Evolutionary conservation across 2,113 vertebrate species (phyloP), one percentile per base, ranked within the genome.

Genomic region (Dasyprocta punctata): DNA sequence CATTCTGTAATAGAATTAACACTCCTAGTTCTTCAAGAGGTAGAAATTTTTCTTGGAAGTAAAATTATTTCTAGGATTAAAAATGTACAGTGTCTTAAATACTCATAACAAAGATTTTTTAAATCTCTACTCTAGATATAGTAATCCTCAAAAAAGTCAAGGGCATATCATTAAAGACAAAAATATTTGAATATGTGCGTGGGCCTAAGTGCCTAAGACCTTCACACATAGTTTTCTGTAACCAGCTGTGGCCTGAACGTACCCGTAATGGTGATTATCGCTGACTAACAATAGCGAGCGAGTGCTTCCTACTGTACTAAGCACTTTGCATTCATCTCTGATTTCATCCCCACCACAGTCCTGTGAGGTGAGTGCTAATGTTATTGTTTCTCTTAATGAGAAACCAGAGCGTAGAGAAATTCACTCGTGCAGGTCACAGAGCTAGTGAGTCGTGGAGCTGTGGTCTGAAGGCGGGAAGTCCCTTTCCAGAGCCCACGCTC

Each of bases 1-100:
- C 22, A 69, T 80, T 96, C 33, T 83, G 12, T 80, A 38, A 8
- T 67, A 94, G n/a, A 96, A 90, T 94, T 93, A 69, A 0, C n/a
- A 14, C 44, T 47, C 73, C 38, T 33, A 26, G 11, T 52, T 96
- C 24, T 92, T 93, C 28, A 89, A 86, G n/a, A 75, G 4, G 95
- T 41, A 4, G 92, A 61, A 26, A 33, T 69, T 44, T 94, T 82
- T 52, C 54, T 90, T 90, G 30, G 19, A 78, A 89, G 56, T 83
- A 69, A 86, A 89, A 36, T 88, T 92, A 19, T 83, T 77, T 95
- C 47, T 65, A 61, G 90, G 86, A 52, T 13, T 67, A 38, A 94
- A 95, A 97, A 30, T 77, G n/a, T 1, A 61, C 11, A 67, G 1
- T 89, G 17, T 85, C 49, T 93, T 97, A 75, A 92, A 61, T 89